Evolutionary conservation across 2,797 vertebrate genomes (phyloP).

Genomic region (Capromys pilorides): DNA sequence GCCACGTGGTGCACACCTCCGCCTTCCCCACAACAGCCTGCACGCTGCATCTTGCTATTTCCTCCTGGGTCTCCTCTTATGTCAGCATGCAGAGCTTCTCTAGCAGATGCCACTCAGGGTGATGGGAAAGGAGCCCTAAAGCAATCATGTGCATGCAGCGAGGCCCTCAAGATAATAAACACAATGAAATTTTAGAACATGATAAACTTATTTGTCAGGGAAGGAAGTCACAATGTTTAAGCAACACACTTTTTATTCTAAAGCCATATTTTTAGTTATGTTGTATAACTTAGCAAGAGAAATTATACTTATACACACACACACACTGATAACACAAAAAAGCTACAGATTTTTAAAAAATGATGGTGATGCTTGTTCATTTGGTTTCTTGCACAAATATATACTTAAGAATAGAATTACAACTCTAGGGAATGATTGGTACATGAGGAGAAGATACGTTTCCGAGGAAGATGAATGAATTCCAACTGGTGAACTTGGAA

Average conservation of each 20-base stretch:
- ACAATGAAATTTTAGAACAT: not conserved
- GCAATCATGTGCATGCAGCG: not conserved
- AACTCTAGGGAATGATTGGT: not conserved
- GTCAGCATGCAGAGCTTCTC: not conserved
- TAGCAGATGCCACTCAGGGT: not conserved
- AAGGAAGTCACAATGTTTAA: not conserved
- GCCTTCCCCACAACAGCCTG: not conserved
- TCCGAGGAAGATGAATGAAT: not conserved
- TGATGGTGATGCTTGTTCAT: not conserved
- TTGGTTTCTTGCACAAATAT: conserved; percentile 20
- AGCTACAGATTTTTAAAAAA: not conserved
- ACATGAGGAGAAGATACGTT: not conserved
- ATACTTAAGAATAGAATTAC: not conserved
- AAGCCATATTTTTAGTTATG: not conserved
- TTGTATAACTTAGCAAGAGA: not conserved
- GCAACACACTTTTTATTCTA: not conserved
- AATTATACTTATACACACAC: not conserved
- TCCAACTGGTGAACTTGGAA: not conserved
- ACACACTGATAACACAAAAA: conserved; percentile 12
- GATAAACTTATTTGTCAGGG: not conserved
- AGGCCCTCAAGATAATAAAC: not conserved
- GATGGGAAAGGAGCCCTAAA: not conserved
- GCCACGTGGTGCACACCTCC: not conserved
- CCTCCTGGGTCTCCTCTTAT: not conserved
- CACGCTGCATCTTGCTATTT: not conserved